These are phyloP conservation scores for Catalaphyllia jardinei DNA, from an alignment of 64 coral and sea anemone species.

Conservation along the genomic window DNA sequence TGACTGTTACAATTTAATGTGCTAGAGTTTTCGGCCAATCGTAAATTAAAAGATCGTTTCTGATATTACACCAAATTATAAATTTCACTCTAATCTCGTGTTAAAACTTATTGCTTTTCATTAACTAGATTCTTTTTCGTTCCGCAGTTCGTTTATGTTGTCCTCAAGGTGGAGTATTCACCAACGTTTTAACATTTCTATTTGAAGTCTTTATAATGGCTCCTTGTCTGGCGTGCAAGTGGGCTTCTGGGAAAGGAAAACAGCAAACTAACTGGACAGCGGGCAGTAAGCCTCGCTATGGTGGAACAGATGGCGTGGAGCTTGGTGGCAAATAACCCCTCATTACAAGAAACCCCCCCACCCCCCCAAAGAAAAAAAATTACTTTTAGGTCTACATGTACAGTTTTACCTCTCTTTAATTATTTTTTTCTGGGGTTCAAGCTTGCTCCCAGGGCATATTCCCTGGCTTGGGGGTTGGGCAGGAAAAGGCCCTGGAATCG, in stretches of 20 bases:
- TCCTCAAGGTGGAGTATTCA: constrained; percentile 41
- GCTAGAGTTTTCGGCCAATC: no score
- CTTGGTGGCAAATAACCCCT: constrained; percentile 36
- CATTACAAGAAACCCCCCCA: neutral
- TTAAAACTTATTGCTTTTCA: neutral
- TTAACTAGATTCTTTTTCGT: constrained; percentile 8
- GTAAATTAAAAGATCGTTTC: neutral
- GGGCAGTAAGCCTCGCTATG: constrained; percentile 62
- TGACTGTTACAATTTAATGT: no score
- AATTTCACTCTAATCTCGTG: neutral
- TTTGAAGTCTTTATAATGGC: constrained; percentile 65
- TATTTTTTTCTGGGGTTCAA: neutral
- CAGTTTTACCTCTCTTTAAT: neutral
- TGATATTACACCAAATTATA: neutral
- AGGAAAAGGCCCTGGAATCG: no score
- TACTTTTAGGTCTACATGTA: neutral
- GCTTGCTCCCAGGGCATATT: no score
- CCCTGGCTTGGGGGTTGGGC: no score
- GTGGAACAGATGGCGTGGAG: constrained; percentile 74
- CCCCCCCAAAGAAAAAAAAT: neutral
- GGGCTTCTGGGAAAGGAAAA: constrained; percentile 55
- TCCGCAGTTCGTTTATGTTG: constrained; percentile 74
- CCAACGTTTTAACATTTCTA: constrained; percentile 52
- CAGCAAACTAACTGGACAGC: neutral
- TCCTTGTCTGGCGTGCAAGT: constrained; percentile 71